phyloP scores from a whole-genome alignment of 1,140 invertebrate species.

The Calliopsis andreniformis region DNA sequence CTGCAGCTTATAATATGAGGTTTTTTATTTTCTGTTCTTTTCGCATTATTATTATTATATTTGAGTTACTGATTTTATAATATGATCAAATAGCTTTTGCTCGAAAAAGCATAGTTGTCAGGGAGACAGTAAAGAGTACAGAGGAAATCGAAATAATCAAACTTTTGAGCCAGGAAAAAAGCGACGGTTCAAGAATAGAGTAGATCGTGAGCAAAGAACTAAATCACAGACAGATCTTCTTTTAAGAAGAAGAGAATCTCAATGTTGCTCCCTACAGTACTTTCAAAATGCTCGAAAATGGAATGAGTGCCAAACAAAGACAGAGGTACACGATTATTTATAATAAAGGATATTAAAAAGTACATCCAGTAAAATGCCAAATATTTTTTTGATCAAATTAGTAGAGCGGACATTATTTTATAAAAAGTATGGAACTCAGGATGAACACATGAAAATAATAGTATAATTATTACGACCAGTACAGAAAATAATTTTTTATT shows the following conservation, averaged over 20 bases:
- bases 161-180: constrained; percentile 38
- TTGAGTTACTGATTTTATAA: constrained; percentile 16
- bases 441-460: neutral
- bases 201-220: constrained; percentile 72
- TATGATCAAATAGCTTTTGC: constrained; percentile 4
- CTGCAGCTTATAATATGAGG: constrained; percentile 25
- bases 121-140: constrained; percentile 11
- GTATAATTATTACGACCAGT: neutral
- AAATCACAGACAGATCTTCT: constrained; percentile 76
- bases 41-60: neutral
- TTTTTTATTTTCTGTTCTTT: constrained; percentile 3
- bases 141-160: constrained; percentile 14
- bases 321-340: constrained; percentile 69
- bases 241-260: constrained; percentile 68
- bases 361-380: neutral
- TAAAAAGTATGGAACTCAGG: neutral
- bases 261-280: constrained; percentile 73
- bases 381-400: neutral
- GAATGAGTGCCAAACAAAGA: constrained; percentile 49
- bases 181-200: constrained; percentile 69
- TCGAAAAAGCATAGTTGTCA: constrained; percentile 11
- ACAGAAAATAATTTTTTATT: no score
- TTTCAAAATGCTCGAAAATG: constrained; percentile 62
- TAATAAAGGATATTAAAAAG: neutral
- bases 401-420: neutral